phyloP scores from a whole-genome alignment of 2,888 invertebrate species.

The Euplagia quadripunctaria region DNA sequence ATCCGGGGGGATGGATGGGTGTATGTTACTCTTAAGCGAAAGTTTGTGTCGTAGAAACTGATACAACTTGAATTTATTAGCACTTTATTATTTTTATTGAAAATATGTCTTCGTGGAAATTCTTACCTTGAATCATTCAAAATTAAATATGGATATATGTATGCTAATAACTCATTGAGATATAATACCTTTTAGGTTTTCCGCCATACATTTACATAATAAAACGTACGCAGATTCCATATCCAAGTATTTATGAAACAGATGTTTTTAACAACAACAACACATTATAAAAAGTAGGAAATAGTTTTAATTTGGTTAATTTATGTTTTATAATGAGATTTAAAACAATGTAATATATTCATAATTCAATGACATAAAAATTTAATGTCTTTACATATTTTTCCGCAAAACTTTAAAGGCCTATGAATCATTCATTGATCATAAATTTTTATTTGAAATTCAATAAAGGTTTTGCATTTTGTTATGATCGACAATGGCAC shows the following conservation, averaged over 20 bases:
- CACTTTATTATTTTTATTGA: slow-evolving; percentile 40
- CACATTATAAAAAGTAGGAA: slow-evolving; percentile 10
- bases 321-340: slow-evolving; percentile 13
- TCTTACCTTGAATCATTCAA: slow-evolving; percentile 39
- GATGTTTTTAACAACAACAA: slow-evolving; percentile 12
- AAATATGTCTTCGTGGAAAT: slow-evolving; percentile 37
- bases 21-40: too few species aligned
- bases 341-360: slow-evolving; percentile 11
- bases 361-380: slow-evolving; percentile 2
- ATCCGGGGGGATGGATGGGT: too few species aligned
- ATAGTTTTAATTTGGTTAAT: slow-evolving; percentile 15
- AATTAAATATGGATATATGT: slow-evolving; percentile 35
- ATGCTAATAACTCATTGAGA: slow-evolving; percentile 26
- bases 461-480: background rate
- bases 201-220: slow-evolving; percentile 26
- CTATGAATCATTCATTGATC: slow-evolving; percentile 7
- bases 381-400: background rate
- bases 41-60: slow-evolving; percentile 25
- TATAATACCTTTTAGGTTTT: slow-evolving; percentile 27
- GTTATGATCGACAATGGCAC: background rate
- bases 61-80: slow-evolving; percentile 32
- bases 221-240: slow-evolving; percentile 18
- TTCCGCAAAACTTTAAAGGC: background rate
- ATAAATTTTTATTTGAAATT: background rate
- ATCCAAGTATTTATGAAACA: slow-evolving; percentile 4